Evolutionary conservation across 1,140 invertebrate species (phyloP).

Genomic region (Riptortus pedestris): DNA sequence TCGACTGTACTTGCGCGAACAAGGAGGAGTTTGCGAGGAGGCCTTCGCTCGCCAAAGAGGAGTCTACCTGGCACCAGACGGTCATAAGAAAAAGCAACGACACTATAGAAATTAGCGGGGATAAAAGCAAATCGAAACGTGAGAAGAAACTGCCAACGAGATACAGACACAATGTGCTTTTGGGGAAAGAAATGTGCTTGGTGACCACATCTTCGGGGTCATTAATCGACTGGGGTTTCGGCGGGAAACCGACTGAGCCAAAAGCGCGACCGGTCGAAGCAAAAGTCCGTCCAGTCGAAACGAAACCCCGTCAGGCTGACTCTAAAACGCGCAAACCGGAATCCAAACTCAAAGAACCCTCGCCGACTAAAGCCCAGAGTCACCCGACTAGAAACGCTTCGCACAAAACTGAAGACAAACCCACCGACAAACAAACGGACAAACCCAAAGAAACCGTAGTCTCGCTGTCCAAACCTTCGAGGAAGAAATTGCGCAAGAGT

Average conservation of each 20-base stretch:
- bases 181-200: constrained; percentile 4
- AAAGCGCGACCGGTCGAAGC: background rate
- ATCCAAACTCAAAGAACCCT: too few relatives aligned
- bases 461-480: background rate
- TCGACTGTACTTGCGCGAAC: background rate
- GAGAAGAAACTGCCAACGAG: constrained; percentile 7
- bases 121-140: background rate
- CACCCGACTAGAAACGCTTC: too few relatives aligned
- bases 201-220: background rate
- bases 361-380: too few relatives aligned
- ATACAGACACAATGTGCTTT: background rate
- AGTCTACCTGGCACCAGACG: constrained; percentile 4
- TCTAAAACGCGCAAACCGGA: background rate
- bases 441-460: background rate
- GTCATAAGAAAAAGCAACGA: constrained; percentile 1
- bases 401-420: too few relatives aligned
- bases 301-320: background rate
- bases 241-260: background rate
- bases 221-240: background rate
- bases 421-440: too few relatives aligned
- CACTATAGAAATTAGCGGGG: background rate
- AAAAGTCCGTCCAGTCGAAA: background rate
- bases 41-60: background rate
- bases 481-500: background rate
- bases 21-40: background rate